Conservation (phyloP, 1,140 invertebrate genomes). For the Nixonia krombeini region DNA sequence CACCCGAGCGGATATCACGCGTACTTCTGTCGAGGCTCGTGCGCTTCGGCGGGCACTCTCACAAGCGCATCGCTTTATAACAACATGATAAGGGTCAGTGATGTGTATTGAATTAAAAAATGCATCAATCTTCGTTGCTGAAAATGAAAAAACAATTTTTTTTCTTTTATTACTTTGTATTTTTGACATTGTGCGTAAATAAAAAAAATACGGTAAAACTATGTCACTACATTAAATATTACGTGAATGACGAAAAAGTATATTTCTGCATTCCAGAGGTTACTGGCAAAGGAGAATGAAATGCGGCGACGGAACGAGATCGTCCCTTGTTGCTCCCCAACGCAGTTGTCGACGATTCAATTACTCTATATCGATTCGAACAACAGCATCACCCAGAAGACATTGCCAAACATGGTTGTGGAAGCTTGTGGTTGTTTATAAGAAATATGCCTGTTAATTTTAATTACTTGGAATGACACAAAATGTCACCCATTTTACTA, state of each 20-base stretch:
- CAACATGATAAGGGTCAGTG: constrained; percentile 80
- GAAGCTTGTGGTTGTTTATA: constrained; percentile 87
- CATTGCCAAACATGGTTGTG: constrained; percentile 86
- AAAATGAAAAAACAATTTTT: constrained; percentile 27
- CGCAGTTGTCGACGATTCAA: constrained; percentile 81
- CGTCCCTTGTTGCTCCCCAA: constrained; percentile 84
- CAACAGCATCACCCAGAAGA: constrained; percentile 81
- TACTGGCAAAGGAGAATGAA: constrained; percentile 57
- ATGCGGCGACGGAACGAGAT: constrained; percentile 70
- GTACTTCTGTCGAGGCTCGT: constrained; percentile 87
- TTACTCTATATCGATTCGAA: constrained; percentile 82
- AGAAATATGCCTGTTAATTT: too few relatives aligned
- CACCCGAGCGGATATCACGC: constrained; percentile 85
- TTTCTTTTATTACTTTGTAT: too few relatives aligned
- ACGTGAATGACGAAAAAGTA: neutral
- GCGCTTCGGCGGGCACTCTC: constrained; percentile 78
- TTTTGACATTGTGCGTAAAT: too few relatives aligned
- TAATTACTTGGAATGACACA: too few relatives aligned
- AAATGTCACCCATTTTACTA: too few relatives aligned
- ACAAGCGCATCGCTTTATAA: constrained; percentile 79
- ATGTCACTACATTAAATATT: too few relatives aligned
- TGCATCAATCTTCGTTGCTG: too few relatives aligned
- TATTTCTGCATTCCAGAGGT: constrained; percentile 74
- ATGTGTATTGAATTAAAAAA: too few relatives aligned
- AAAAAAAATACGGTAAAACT: too few relatives aligned